Evolutionary conservation across 2,888 invertebrate species (phyloP), one percentile per base, ranked within the genome.

Genomic region (Brachyptera putata): DNA sequence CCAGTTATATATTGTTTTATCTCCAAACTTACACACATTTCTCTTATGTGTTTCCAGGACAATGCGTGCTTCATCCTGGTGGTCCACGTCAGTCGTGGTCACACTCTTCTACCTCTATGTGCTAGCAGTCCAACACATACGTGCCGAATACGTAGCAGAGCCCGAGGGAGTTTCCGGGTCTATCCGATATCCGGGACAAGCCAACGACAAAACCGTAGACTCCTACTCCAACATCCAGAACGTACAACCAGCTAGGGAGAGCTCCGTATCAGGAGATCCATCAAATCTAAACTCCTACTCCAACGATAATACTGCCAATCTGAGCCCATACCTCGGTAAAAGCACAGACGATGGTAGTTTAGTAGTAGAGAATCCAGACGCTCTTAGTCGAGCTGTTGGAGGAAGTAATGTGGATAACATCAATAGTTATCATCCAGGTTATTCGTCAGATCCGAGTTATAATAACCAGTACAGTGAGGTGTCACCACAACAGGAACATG

Each of bases 41-140:
- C n/a, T n/a, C n/a, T n/a, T n/a, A n/a, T n/a, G n/a, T n/a, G n/a
- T n/a, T 9, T 56, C 14, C 39, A 30, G 49, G 37, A 39, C 48
- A 56, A 62, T 62, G 62, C 59, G 53, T 57, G 37, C 59, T 5
- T 43, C 59, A 34, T 56, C 62, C 21, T 62, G 62, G 62, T 57
- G 50, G 37, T 50, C 62, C 43, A 57, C 62, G 49, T 41, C 62
- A 7, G 49, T 62, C 11, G 57, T 60, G 34, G 60, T 60, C 26
- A 50, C 41, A 37, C 57, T 62, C 58, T 18, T 62, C 41, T 60
- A 60, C 60, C 24, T 62, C 16, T 60, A 62, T 48, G 62, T 62
- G 50, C 16, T 57, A 50, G 62, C 57, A 3, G 53, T 62, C 2
- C 62, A 62, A 50, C 49, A 59, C 21, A 48, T 59, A 14, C 49